Conservation (phyloP, 2,888 invertebrate genomes). For the Bedellia somnulentella region DNA sequence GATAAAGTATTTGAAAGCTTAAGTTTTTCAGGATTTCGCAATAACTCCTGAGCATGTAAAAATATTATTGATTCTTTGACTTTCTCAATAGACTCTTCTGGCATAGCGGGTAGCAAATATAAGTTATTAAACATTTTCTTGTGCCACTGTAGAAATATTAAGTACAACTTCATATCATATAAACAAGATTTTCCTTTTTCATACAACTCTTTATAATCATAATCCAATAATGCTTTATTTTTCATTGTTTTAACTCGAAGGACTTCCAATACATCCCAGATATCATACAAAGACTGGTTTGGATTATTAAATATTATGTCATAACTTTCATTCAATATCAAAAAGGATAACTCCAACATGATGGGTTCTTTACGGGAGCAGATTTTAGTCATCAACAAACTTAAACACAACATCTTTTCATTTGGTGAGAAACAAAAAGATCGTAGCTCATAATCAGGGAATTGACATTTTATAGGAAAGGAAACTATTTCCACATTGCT, state of each 20-base stretch:
- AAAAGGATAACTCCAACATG: slow-evolving; percentile 24
- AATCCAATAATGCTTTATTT: slow-evolving; percentile 20
- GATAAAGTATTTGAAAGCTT: slow-evolving; percentile 13
- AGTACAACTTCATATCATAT: slow-evolving; percentile 34
- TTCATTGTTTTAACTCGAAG: slow-evolving; percentile 29
- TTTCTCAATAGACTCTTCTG: slow-evolving; percentile 22
- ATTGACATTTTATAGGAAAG: slow-evolving; percentile 18
- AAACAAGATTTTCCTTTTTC: slow-evolving; percentile 18
- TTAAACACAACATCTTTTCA: slow-evolving; percentile 20
- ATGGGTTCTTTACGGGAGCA: slow-evolving; percentile 22
- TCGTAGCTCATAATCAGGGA: slow-evolving; percentile 21
- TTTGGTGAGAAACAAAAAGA: slow-evolving; percentile 24
- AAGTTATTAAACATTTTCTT: slow-evolving; percentile 18
- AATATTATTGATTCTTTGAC: slow-evolving; percentile 30
- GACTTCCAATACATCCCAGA: slow-evolving; percentile 35
- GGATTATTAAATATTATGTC: slow-evolving; percentile 23
- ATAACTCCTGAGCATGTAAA: slow-evolving; percentile 19
- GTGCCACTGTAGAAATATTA: slow-evolving; percentile 21
- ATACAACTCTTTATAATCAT: slow-evolving; percentile 21
- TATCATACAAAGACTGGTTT: slow-evolving; percentile 20
- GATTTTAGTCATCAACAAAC: slow-evolving; percentile 22
- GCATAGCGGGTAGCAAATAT: slow-evolving; percentile 14
- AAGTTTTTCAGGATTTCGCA: slow-evolving; percentile 17
- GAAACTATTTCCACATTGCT: slow-evolving; percentile 15
- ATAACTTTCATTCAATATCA: slow-evolving; percentile 13